Conservation (phyloP, 2,797 vertebrate genomes). For the Apogon hyalosoma region DNA sequence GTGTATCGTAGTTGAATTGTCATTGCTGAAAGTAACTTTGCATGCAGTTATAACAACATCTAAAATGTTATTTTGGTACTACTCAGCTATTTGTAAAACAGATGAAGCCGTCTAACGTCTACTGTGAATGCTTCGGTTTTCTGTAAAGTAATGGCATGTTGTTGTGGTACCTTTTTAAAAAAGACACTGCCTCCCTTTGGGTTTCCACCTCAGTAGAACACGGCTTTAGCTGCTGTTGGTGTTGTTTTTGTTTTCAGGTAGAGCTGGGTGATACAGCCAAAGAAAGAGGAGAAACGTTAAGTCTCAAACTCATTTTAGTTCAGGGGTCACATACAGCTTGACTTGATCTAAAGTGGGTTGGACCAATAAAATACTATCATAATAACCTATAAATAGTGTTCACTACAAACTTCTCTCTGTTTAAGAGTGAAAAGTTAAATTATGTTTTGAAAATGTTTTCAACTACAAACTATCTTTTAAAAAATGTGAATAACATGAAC, state of each 20-base stretch:
- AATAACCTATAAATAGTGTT: too few species aligned
- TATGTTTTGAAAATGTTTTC: too few species aligned
- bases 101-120: slow-evolving; percentile 45
- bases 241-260: background rate
- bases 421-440: too few species aligned
- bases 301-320: too few species aligned
- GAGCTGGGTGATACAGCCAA: too few species aligned
- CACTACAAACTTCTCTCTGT: too few species aligned
- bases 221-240: background rate
- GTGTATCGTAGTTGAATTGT: slow-evolving; percentile 7
- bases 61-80: slow-evolving; percentile 37
- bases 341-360: too few species aligned
- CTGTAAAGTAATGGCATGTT: slow-evolving; percentile 60
- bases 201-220: slow-evolving; percentile 58
- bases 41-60: slow-evolving; percentile 58
- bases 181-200: slow-evolving; percentile 27
- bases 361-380: too few species aligned
- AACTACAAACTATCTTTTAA: too few species aligned
- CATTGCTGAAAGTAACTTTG: slow-evolving; percentile 47
- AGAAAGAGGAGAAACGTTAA: too few species aligned
- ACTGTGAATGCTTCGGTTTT: slow-evolving; percentile 72
- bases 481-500: too few species aligned
- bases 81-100: slow-evolving; percentile 15
- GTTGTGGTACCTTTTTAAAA: slow-evolving; percentile 56
- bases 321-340: too few species aligned